These are phyloP conservation scores for Monopis laevigella DNA, from an alignment of 2,888 invertebrate species.

Conservation along the genomic window DNA sequence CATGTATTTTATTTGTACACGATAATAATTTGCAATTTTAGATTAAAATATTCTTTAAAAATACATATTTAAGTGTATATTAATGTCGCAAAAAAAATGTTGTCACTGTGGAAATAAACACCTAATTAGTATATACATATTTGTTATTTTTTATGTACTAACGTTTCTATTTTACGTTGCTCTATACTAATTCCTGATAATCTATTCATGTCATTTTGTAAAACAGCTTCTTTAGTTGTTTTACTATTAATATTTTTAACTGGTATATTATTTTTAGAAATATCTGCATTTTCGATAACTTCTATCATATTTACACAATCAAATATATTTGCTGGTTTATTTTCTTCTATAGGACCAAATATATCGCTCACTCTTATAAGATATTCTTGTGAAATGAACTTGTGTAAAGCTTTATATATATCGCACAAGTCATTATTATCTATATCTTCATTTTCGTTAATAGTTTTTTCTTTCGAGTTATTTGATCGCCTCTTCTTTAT, in stretches of 20 bases:
- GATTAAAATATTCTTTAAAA: no score
- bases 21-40: no score
- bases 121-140: no score
- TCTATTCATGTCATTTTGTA: constrained; percentile 21
- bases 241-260: constrained; percentile 29
- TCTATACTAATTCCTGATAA: constrained; percentile 25
- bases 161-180: constrained; percentile 30
- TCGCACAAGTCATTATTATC: constrained; percentile 2
- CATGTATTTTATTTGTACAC: no score
- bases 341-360: constrained; percentile 20
- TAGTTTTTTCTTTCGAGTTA: no score
- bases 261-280: constrained; percentile 18
- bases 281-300: constrained; percentile 28
- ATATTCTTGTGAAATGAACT: constrained; percentile 25
- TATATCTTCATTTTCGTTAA: no score
- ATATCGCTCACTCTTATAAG: constrained; percentile 27
- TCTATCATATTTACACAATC: constrained; percentile 34
- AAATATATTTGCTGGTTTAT: constrained; percentile 33
- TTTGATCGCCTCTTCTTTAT: no score
- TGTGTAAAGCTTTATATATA: background rate
- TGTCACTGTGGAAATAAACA: no score
- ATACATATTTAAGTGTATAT: no score
- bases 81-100: no score
- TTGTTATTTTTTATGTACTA: constrained; percentile 18
- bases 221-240: constrained; percentile 26